These are phyloP conservation scores for Cheumatopsyche charites DNA, from an alignment of 1,140 invertebrate genomes.

Conservation along the genomic window DNA sequence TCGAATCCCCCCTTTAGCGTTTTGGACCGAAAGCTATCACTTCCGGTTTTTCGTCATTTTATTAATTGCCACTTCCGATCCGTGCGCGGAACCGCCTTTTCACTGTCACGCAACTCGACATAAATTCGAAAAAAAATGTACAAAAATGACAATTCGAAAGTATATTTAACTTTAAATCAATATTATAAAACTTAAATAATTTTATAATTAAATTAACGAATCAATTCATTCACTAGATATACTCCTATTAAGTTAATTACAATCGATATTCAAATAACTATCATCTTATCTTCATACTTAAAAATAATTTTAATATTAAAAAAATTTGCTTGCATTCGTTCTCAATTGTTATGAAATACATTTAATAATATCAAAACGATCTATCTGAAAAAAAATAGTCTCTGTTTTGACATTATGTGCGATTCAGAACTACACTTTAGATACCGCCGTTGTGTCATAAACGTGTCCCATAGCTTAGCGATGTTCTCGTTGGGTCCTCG, in stretches of 20 bases:
- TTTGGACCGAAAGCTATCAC: neutral
- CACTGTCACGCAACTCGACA: neutral
- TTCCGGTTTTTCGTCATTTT: conserved; percentile 14
- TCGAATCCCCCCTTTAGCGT: neutral
- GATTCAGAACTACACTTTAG: neutral
- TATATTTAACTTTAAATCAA: no score
- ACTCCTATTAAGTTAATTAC: no score
- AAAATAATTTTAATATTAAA: no score
- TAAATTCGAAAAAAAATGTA: neutral
- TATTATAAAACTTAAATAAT: no score
- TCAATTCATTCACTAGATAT: no score
- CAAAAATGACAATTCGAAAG: neutral
- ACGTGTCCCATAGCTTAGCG: neutral
- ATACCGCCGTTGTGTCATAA: neutral
- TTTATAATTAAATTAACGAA: no score
- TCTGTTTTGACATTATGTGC: neutral
- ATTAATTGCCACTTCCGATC: conserved; percentile 25
- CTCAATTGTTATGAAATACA: no score
- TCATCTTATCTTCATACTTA: no score
- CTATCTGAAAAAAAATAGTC: neutral
- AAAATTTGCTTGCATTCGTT: no score
- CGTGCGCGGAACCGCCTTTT: conserved; percentile 2
- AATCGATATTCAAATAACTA: no score
- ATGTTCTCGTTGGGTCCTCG: conserved; percentile 6
- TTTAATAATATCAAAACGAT: no score